phyloP scores from a whole-genome alignment of 2,113 vertebrate species.

The Thunnus thynnus region DNA sequence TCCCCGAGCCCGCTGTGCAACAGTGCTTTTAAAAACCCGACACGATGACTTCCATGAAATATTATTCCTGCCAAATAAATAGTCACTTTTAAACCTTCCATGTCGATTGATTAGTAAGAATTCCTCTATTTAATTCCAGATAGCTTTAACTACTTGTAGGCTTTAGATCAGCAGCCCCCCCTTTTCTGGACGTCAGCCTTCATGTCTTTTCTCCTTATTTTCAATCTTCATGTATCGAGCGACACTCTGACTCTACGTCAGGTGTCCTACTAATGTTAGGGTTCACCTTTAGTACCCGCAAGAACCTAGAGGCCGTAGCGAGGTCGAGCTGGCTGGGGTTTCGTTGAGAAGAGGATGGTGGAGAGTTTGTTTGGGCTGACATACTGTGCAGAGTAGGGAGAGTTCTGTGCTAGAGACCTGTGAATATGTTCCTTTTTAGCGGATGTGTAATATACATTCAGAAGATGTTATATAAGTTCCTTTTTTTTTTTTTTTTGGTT shows the following conservation, averaged over 20 bases:
- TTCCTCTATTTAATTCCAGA: conserved; percentile 58
- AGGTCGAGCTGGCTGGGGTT: conserved; percentile 34
- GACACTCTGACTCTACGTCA: neutral
- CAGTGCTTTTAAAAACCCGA: conserved; percentile 39
- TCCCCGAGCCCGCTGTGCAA: conserved; percentile 14
- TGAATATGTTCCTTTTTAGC: conserved; percentile 85
- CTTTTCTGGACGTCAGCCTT: conserved; percentile 26
- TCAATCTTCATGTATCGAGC: neutral
- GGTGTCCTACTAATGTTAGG: neutral
- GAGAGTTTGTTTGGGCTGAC: conserved; percentile 30
- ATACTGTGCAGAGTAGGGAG: conserved; percentile 68
- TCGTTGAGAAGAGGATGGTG: conserved; percentile 21
- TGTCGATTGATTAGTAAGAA: conserved; percentile 40
- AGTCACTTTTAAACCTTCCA: conserved; percentile 74
- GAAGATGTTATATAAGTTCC: conserved; percentile 82
- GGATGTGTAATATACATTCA: conserved; percentile 80
- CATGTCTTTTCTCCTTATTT: conserved; percentile 34
- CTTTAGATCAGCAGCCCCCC: conserved; percentile 57
- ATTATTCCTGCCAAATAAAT: conserved; percentile 79
- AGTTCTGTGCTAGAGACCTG: conserved; percentile 89
- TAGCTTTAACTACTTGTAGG: conserved; percentile 74
- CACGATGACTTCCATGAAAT: conserved; percentile 51
- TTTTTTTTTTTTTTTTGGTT: conserved; percentile 58
- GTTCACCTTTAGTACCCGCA: conserved; percentile 20
- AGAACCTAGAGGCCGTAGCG: conserved; percentile 7